Evolutionary conservation across 2,888 invertebrate genomes (phyloP).

Genomic region (Pseudolycoriella hygida): DNA sequence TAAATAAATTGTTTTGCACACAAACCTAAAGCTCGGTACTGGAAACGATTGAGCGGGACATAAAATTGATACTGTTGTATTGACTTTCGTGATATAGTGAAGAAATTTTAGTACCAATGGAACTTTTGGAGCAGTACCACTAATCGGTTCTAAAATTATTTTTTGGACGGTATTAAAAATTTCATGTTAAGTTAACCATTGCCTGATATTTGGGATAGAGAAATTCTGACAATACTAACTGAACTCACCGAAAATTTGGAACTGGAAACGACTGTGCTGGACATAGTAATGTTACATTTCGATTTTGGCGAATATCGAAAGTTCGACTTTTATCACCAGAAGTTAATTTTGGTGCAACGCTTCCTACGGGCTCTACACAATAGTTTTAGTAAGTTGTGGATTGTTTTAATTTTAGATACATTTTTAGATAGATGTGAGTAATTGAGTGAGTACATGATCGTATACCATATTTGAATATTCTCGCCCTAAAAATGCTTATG

Average conservation of each 20-base stretch:
- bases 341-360: constrained; percentile 33
- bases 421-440: no score
- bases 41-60: constrained; percentile 54
- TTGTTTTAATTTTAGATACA: no score
- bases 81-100: constrained; percentile 8
- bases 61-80: constrained; percentile 40
- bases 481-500: no score
- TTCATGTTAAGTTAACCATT: no score
- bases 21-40: constrained; percentile 44
- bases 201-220: no score
- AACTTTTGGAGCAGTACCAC: constrained; percentile 42
- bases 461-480: no score
- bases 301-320: background rate
- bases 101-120: no score
- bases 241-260: constrained; percentile 45
- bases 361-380: constrained; percentile 32
- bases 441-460: no score
- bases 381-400: no score
- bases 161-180: no score
- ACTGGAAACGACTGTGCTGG: constrained; percentile 62
- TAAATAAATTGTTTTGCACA: no score
- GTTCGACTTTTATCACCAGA: constrained; percentile 32
- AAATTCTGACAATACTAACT: no score
- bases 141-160: constrained; percentile 38
- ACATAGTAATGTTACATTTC: constrained; percentile 41